Conservation (phyloP, 1,140 invertebrate species). For the Anastatus disparis region DNA sequence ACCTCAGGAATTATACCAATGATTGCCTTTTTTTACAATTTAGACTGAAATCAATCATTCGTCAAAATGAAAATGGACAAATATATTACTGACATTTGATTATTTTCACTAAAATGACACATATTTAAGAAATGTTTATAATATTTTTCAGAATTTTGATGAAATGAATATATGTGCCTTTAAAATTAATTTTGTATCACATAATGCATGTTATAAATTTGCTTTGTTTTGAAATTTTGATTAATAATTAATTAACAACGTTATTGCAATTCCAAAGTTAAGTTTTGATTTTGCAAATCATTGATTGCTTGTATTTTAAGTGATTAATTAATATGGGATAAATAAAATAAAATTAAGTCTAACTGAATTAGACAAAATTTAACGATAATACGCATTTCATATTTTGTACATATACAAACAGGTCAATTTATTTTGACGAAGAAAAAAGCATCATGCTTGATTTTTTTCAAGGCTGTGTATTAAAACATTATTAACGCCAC, state of each 20-base stretch:
- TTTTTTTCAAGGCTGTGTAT: conserved; percentile 39
- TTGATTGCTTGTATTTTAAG: background rate
- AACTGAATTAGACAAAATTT: conserved; percentile 7
- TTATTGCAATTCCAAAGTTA: conserved; percentile 21
- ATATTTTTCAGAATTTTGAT: background rate
- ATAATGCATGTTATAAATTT: background rate
- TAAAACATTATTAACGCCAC: conserved; percentile 26
- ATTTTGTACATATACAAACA: conserved; percentile 31
- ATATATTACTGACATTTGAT: conserved; percentile 2
- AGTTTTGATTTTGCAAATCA: conserved; percentile 16
- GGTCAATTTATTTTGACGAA: conserved; percentile 30
- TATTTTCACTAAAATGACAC: background rate
- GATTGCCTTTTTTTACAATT: conserved; percentile 25
- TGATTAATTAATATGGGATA: conserved; percentile 1
- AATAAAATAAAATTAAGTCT: background rate
- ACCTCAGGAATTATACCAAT: conserved; percentile 23
- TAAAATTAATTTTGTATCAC: background rate
- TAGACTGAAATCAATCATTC: conserved; percentile 24
- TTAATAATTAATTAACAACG: too few relatives aligned
- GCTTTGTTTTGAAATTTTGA: background rate
- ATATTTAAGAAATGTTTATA: background rate
- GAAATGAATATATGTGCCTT: background rate
- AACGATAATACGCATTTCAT: background rate
- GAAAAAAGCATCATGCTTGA: conserved; percentile 29
- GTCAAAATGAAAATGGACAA: conserved; percentile 24